These are phyloP conservation scores for Lophotis ruficrista DNA, from an alignment of 2,113 vertebrate genomes.

Conservation along the genomic window DNA sequence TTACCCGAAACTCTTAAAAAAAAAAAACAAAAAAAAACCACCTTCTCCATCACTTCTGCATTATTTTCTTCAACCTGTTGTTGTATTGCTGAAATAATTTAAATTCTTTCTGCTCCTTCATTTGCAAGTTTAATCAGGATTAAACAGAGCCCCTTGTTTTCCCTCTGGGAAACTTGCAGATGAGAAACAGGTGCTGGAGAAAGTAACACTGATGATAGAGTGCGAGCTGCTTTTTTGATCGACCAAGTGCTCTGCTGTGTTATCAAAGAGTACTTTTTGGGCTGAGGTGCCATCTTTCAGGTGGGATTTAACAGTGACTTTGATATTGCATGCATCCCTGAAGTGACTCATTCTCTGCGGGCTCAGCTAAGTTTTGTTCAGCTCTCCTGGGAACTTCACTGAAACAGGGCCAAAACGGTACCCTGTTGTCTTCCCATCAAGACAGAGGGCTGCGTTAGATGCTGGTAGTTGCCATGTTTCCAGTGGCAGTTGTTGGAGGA, in stretches of 20 bases:
- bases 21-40: neutral
- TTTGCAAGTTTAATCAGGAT: neutral
- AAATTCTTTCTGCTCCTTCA: neutral
- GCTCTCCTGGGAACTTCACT: neutral
- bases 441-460: neutral
- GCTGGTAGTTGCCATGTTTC: neutral
- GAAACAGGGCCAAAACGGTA: neutral
- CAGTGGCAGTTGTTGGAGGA: neutral
- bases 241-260: neutral
- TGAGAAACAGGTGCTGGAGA: constrained; percentile 17
- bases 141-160: neutral
- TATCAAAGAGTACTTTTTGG: neutral
- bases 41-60: neutral
- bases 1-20: neutral
- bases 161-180: neutral
- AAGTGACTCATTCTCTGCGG: neutral
- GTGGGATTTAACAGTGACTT: neutral
- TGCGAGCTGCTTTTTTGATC: neutral
- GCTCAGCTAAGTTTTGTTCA: neutral
- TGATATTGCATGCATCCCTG: neutral
- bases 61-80: neutral
- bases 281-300: neutral
- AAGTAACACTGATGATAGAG: neutral
- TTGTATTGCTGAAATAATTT: neutral
- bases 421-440: neutral